phyloP scores from a whole-genome alignment of 2,113 vertebrate genomes.

The Spheniscus mendiculus region DNA sequence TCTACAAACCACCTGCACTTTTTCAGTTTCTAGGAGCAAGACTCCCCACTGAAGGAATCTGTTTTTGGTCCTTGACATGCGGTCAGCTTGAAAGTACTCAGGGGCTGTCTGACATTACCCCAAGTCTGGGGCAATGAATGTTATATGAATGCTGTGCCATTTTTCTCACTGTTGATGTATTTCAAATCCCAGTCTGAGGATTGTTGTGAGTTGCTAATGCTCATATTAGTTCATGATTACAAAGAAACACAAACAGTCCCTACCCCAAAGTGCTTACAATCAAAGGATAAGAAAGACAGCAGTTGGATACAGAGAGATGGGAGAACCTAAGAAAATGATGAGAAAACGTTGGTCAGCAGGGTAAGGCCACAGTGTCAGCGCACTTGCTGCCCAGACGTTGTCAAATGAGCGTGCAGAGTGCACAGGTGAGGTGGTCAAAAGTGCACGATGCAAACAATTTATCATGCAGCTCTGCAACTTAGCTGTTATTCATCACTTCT shows the following conservation, averaged over 20 bases:
- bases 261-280: neutral
- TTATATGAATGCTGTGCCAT: neutral
- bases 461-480: neutral
- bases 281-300: neutral
- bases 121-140: neutral
- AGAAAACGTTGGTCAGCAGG: neutral
- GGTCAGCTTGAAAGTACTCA: neutral
- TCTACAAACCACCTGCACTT: neutral
- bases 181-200: neutral
- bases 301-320: neutral
- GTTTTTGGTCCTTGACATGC: neutral
- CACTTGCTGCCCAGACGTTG: neutral
- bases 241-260: too few relatives aligned
- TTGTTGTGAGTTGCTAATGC: neutral
- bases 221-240: neutral
- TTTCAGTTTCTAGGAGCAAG: neutral
- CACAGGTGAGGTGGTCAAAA: neutral
- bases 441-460: neutral
- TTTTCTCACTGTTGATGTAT: neutral
- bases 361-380: neutral
- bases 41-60: neutral
- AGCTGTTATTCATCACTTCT: neutral
- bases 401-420: neutral
- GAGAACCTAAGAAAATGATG: neutral
- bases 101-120: too few relatives aligned